Percentiles rank a stretch among this genome's conserved stretches.
Conservation (phyloP, 2,113 vertebrate species). For the Empidonax traillii region DNA sequence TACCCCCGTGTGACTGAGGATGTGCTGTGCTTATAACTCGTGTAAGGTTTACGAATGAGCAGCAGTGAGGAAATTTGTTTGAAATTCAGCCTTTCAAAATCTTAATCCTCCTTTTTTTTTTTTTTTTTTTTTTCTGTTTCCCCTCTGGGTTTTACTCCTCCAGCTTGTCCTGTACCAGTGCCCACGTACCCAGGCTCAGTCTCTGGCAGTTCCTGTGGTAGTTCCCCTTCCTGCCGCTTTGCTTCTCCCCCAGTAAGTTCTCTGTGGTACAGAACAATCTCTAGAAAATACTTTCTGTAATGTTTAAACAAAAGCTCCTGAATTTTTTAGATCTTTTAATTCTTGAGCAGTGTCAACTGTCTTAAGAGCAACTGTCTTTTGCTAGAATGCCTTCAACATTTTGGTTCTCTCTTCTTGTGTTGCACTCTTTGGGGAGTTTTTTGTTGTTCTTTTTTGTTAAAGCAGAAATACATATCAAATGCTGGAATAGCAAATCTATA, state of each 20-base stretch:
- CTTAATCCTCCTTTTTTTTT: background rate
- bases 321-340: background rate
- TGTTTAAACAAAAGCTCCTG: background rate
- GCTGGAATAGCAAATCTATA: background rate
- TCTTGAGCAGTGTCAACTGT: background rate
- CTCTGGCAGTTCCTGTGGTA: conserved; percentile 86
- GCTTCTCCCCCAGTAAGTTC: conserved; percentile 92
- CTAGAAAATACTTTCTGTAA: background rate
- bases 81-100: background rate
- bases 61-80: background rate
- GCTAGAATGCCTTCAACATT: background rate
- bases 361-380: background rate
- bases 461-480: background rate
- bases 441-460: background rate
- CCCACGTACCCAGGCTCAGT: conserved; percentile 81
- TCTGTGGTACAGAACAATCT: background rate
- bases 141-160: background rate
- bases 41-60: background rate
- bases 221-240: conserved; percentile 90
- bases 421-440: background rate
- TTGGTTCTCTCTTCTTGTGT: background rate
- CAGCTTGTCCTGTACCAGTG: conserved; percentile 93
- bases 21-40: background rate
- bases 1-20: background rate
- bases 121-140: rapidly evolving